These are phyloP conservation scores for Engraulis encrasicolus DNA, from an alignment of 2,113 vertebrate species.

Conservation along the genomic window DNA sequence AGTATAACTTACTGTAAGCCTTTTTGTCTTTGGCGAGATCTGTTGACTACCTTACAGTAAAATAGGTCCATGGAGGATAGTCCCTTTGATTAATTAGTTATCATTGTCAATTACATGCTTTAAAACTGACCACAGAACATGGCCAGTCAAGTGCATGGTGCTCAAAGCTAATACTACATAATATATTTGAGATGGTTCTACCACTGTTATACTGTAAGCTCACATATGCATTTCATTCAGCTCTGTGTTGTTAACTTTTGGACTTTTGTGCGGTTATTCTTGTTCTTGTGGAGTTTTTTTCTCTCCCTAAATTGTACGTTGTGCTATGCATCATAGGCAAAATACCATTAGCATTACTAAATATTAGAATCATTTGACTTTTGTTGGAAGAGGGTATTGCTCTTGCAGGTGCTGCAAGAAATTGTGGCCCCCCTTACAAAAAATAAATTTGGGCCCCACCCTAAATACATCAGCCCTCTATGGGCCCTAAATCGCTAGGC, in stretches of 20 bases:
- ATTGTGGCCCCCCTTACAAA: too few species aligned
- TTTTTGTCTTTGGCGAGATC: conserved; percentile 39
- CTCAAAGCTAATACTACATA: conserved; percentile 29
- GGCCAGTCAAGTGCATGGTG: conserved; percentile 50
- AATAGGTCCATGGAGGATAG: neutral
- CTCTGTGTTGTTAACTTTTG: neutral
- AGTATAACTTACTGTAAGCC: too few species aligned
- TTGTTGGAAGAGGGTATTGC: neutral
- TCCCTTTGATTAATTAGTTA: neutral
- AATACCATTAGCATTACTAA: neutral
- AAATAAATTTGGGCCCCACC: too few species aligned
- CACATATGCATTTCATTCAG: neutral
- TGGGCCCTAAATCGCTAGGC: too few species aligned
- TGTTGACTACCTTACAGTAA: neutral
- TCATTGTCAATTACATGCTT: conserved; percentile 12
- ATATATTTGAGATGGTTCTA: neutral
- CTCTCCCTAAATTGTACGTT: neutral
- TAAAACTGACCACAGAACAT: neutral
- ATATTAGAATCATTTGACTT: neutral
- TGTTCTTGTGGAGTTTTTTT: neutral
- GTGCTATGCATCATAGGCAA: neutral
- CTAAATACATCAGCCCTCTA: too few species aligned
- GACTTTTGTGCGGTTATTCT: neutral
- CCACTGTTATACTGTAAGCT: neutral
- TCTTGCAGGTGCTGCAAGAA: neutral